Conservation (phyloP, 2,888 invertebrate species). For the Fragum fragum region DNA sequence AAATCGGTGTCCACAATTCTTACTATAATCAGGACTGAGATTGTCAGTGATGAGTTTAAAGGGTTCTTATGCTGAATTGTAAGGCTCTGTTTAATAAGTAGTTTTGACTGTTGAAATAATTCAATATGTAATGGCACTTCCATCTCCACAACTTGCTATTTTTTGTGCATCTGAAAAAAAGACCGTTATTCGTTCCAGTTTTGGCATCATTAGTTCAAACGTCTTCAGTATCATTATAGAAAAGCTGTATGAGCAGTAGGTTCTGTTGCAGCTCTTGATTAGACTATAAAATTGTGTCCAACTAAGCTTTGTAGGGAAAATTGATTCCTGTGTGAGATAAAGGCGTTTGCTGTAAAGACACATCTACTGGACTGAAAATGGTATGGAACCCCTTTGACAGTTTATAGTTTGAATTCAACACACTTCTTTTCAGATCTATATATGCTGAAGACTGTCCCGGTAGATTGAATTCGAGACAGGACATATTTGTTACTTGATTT, state of each 20-base stretch:
- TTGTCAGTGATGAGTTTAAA: constrained; percentile 51
- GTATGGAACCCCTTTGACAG: constrained; percentile 41
- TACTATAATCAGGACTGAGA: constrained; percentile 12
- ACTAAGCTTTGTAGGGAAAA: constrained; percentile 61
- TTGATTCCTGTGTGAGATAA: constrained; percentile 46
- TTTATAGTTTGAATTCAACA: constrained; percentile 33
- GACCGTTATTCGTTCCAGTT: constrained; percentile 39
- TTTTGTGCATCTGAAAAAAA: constrained; percentile 26
- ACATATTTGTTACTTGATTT: constrained; percentile 41
- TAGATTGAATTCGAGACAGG: constrained; percentile 49
- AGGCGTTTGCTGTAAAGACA: constrained; percentile 47
- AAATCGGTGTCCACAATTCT: constrained; percentile 50
- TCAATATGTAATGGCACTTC: constrained; percentile 55
- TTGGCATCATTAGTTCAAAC: constrained; percentile 37
- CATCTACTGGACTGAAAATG: constrained; percentile 53
- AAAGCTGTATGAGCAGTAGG: constrained; percentile 31
- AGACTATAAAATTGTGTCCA: constrained; percentile 53
- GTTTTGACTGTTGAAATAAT: constrained; percentile 43
- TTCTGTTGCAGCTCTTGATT: constrained; percentile 7
- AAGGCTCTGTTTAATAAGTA: constrained; percentile 44
- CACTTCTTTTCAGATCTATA: constrained; percentile 53
- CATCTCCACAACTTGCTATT: constrained; percentile 52
- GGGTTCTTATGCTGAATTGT: constrained; percentile 38
- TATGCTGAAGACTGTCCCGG: constrained; percentile 43
- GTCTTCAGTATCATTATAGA: constrained; percentile 45